These are phyloP conservation scores for Macrocentrus cingulum DNA, from an alignment of 1,140 invertebrate genomes.

Conservation along the genomic window DNA sequence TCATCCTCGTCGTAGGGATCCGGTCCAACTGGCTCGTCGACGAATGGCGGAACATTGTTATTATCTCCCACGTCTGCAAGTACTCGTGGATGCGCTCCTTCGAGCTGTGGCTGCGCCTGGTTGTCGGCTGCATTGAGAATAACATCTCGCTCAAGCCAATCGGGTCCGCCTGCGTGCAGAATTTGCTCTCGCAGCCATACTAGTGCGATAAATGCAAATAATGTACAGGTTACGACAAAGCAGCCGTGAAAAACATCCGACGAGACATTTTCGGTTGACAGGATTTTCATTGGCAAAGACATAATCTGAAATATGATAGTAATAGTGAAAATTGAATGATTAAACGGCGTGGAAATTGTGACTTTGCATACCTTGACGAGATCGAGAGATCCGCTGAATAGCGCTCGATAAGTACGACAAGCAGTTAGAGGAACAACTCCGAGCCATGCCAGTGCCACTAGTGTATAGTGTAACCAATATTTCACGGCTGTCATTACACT, in stretches of 20 bases:
- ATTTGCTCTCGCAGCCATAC: slow-evolving; percentile 99
- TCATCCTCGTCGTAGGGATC: slow-evolving; percentile 26
- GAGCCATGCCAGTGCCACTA: slow-evolving; percentile 96
- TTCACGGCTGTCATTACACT: slow-evolving; percentile 89
- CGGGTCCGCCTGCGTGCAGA: slow-evolving; percentile 92
- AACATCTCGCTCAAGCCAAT: slow-evolving; percentile 82
- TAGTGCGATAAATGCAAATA: slow-evolving; percentile 94
- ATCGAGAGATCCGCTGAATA: slow-evolving; percentile 88
- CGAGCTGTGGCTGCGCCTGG: slow-evolving; percentile 33
- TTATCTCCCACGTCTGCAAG: slow-evolving; percentile 50
- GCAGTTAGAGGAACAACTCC: slow-evolving; percentile 96
- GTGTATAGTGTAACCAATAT: slow-evolving; percentile 95
- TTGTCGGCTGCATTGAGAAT: slow-evolving; percentile 50
- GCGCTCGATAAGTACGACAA: slow-evolving; percentile 90
- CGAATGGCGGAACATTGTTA: slow-evolving; percentile 56
- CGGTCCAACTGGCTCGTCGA: slow-evolving; percentile 38
- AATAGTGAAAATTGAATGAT: not conserved
- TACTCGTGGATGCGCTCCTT: slow-evolving; percentile 34
- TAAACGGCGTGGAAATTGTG: no score
- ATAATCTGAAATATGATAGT: slow-evolving; percentile 59
- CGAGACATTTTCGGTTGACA: slow-evolving; percentile 90
- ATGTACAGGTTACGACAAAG: slow-evolving; percentile 94
- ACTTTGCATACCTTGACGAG: slow-evolving; percentile 62
- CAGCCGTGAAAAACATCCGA: slow-evolving; percentile 95
- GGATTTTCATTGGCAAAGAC: slow-evolving; percentile 86